These are phyloP conservation scores for Lytechinus pictus DNA, from an alignment of 35 echinoderm and acorn worm species.

Conservation along the genomic window DNA sequence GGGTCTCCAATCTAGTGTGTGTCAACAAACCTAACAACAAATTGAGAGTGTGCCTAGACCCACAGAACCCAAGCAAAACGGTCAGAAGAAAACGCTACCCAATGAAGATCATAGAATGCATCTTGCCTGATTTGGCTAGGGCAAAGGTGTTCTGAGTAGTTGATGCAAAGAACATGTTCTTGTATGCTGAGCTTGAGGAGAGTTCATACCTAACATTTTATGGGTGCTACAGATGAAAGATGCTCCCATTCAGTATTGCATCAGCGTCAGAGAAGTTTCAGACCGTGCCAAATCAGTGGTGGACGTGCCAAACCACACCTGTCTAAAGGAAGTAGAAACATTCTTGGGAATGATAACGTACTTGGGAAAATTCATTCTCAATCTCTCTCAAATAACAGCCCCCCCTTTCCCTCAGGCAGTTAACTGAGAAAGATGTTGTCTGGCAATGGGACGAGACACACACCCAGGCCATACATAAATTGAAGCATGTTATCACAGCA, in stretches of 20 bases:
- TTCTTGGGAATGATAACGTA: constrained; percentile 69
- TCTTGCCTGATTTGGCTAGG: constrained; percentile 58
- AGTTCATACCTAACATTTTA: constrained; percentile 64
- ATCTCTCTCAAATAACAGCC: constrained; percentile 51
- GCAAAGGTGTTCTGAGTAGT: constrained; percentile 63
- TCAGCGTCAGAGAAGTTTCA: constrained; percentile 66
- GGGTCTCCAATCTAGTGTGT: constrained; percentile 68
- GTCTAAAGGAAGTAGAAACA: constrained; percentile 52
- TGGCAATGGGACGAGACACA: constrained; percentile 59
- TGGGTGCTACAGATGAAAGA: constrained; percentile 64
- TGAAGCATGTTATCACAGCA: constrained; percentile 54
- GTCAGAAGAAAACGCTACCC: constrained; percentile 62
- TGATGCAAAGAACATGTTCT: constrained; percentile 72
- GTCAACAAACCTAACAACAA: constrained; percentile 10
- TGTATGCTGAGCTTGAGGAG: constrained; percentile 65
- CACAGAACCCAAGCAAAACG: constrained; percentile 74
- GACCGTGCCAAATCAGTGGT: constrained; percentile 47
- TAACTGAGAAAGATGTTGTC: constrained; percentile 50
- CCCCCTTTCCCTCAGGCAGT: constrained; percentile 57
- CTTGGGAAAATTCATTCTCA: constrained; percentile 70
- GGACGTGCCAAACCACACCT: constrained; percentile 61
- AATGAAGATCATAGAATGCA: constrained; percentile 69
- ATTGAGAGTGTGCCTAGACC: constrained; percentile 38
- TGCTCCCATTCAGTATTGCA: constrained; percentile 69
- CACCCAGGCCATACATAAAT: constrained; percentile 26